Evolutionary conservation across 2,113 vertebrate genomes (phyloP), one percentile per base, ranked within the genome.

Genomic region (Cisticola juncidis): DNA sequence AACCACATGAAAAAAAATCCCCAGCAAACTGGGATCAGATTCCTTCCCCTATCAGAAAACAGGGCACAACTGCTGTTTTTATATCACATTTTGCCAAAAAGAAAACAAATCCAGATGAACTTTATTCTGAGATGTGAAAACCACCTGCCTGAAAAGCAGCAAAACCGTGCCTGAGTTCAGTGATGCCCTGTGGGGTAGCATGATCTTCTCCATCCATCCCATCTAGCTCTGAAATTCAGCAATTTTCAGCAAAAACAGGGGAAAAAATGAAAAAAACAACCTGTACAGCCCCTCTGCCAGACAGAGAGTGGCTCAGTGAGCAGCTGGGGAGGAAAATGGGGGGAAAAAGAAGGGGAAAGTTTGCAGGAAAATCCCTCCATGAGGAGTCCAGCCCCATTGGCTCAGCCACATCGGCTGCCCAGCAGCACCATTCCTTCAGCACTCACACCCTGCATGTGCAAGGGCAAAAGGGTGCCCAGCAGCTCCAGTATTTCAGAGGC

Each of bases 71-170:
- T 84, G 36, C 56, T 81, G 51, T 4, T 84, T 88, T 78, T 36
- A 23, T 35, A 51, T 31, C 50, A 42, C 0, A 1, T 44, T 94
- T 88, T 90, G 74, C 71, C 82, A 90, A 81, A 66, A 90, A 53
- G 22, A 31, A 96, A 92, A 71, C 23, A 18, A 74, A 86, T 60
- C 69, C 85, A 90, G 58, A 90, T 83, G 80, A 94, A 71, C 40
- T 48, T 48, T 83, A 83, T 21, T 74, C 60, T 26, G 31, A 66
- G 71, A 71, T 0, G 0, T 40, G 12, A 57, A 92, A 96, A 82
- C 31, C 79, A 90, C 74, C 85, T 88, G 80, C n/a, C 44, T 73
- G 65, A 60, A 74, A 76, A 92, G 76, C 57, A 78, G 60, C n/a
- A 91, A 74, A 81, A 54, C 33, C 0, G 0, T 24, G 71, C 44